Base-by-base conservation (phyloP, 2,797 vertebrate species). In the Coracias cyanogaster region DNA sequence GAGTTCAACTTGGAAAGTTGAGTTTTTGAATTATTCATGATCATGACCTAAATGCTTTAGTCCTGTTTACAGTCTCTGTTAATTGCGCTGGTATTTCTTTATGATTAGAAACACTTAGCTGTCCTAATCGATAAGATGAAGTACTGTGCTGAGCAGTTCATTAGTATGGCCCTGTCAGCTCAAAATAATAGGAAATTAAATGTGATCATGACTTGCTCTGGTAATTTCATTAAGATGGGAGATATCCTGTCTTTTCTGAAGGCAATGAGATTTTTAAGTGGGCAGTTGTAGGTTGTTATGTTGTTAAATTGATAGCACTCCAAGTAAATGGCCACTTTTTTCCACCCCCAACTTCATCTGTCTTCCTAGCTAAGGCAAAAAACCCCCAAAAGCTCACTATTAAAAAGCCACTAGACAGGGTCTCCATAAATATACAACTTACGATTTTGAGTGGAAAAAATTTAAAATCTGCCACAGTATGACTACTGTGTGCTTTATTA, bases 41-140 rank as follows among this genome's bases (percentile, higher is more conserved):
- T 52, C 16, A 7, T 77, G 29, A 66, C 76, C 67, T 80, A 74
- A 90, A 61, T 71, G 37, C 41, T 88, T 74, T 43, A 54, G 55
- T 85, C 91, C 67, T 77, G 64, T 87, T 76, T 92, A 83, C 83
- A 86, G 55, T 60, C 49, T 52, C 46, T 86, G 41, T 78, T 93
- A 91, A 81, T 89, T 93, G 51, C 61, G 66, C 43, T 2, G 3
- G 33, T 89, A 69, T 90, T 90, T 82, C 86, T 80, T 86, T 65
- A 82, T 86, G 37, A 72, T 90, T 72, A 72, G 83, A 86, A 89
- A 73, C 81, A 45, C 80, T 82, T 80, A 57, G 37, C 37, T 92
- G 77, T 82, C 69, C 74, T 77, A 83, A 91, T 96, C 89, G 87
- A 41, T 95, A 80, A 65, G 46, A 86, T 51, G 67, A 82, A 88